Evolutionary conservation across 2,888 invertebrate species (phyloP).

Genomic region (Pimpla rufipes): DNA sequence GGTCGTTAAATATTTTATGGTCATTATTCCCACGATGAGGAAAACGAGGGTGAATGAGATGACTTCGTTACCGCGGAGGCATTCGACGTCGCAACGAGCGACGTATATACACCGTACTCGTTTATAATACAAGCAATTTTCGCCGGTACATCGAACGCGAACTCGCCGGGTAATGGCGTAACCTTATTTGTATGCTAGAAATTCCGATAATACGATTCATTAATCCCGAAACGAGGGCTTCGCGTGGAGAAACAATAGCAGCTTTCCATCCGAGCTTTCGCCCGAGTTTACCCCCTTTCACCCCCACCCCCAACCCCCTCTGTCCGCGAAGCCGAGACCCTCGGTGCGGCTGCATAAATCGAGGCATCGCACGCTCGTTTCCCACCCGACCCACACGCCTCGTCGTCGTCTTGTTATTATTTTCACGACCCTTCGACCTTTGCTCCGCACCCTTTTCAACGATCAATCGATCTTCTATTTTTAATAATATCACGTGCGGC

Average conservation of each 20-base stretch:
- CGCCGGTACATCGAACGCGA: constrained; percentile 68
- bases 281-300: constrained; percentile 29
- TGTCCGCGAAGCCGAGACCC: not conserved
- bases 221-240: constrained; percentile 72
- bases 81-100: constrained; percentile 30
- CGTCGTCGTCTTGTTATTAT: constrained; percentile 9
- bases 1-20: not conserved
- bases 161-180: constrained; percentile 65
- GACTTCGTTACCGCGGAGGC: constrained; percentile 20
- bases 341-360: constrained; percentile 26
- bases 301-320: not conserved
- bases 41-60: constrained; percentile 27
- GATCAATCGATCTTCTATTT: constrained; percentile 9
- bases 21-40: not conserved
- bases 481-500: constrained; percentile 7
- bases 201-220: constrained; percentile 80
- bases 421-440: constrained; percentile 25
- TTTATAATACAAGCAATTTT: constrained; percentile 75
- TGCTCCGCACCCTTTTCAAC: constrained; percentile 1
- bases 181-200: constrained; percentile 79
- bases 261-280: constrained; percentile 5
- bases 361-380: constrained; percentile 3
- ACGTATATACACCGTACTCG: not conserved
- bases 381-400: not conserved
- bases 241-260: constrained; percentile 74